These are phyloP conservation scores for Triplophysa bombifrons DNA, from an alignment of 2,797 vertebrate species.

Conservation along the genomic window DNA sequence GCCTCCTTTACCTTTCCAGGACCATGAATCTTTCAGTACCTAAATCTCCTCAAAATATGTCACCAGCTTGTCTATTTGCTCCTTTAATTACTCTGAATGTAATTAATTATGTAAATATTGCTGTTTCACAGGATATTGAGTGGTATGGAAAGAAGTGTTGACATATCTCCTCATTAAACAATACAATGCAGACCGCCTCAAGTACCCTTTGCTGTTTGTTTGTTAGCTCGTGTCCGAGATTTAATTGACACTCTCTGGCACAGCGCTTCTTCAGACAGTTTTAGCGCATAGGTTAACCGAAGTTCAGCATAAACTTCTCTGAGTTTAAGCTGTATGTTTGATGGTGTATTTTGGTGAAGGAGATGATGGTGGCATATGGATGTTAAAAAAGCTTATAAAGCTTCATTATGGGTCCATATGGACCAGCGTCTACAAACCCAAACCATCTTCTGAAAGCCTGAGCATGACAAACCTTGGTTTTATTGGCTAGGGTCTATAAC, in stretches of 20 bases:
- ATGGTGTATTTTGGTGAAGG: neutral
- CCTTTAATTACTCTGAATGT: constrained; percentile 58
- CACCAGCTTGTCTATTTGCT: constrained; percentile 58
- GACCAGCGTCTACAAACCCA: neutral
- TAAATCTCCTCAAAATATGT: constrained; percentile 58
- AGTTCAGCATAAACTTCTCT: constrained; percentile 41
- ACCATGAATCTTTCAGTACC: constrained; percentile 63
- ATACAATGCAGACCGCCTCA: constrained; percentile 58
- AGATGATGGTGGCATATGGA: neutral
- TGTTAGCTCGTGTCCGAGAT: constrained; percentile 38
- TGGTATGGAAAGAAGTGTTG: constrained; percentile 61
- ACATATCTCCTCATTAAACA: constrained; percentile 60
- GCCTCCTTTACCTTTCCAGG: constrained; percentile 63
- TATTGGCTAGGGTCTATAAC: neutral
- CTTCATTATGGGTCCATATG: neutral
- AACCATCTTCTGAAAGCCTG: neutral
- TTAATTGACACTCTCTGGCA: constrained; percentile 35
- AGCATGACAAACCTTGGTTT: constrained; percentile 27
- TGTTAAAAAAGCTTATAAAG: neutral
- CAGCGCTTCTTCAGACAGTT: neutral
- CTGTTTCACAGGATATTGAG: constrained; percentile 66
- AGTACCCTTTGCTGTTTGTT: constrained; percentile 50
- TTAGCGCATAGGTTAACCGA: constrained; percentile 16
- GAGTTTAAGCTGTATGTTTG: neutral
- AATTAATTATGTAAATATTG: constrained; percentile 76